Conservation (phyloP, 2,888 invertebrate species). For the Salticus scenicus region DNA sequence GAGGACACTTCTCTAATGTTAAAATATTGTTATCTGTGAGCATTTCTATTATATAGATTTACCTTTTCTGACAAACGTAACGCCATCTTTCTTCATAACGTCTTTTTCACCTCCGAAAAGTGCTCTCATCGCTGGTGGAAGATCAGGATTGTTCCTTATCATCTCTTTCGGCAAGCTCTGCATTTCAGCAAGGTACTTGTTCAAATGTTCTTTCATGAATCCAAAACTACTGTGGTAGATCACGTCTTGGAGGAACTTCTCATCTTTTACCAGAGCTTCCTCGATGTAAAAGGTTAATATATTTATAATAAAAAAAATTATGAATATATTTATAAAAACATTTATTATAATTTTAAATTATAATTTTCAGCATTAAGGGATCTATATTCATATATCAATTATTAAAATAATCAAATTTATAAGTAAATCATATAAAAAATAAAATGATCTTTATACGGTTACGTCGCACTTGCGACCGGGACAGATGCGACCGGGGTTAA, state of each 20-base stretch:
- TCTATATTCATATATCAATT: too few species aligned
- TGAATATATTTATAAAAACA: too few species aligned
- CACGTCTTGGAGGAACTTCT: not conserved
- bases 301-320: not conserved
- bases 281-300: not conserved
- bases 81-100: not conserved
- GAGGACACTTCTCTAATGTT: too few species aligned
- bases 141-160: slow-evolving; percentile 3
- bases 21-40: too few species aligned
- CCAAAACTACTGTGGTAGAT: slow-evolving; percentile 12
- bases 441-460: too few species aligned
- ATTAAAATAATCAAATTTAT: too few species aligned
- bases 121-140: not conserved
- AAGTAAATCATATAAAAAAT: too few species aligned
- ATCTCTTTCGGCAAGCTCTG: not conserved
- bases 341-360: too few species aligned
- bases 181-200: not conserved
- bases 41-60: not conserved
- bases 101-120: not conserved
- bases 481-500: too few species aligned
- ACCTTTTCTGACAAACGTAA: not conserved
- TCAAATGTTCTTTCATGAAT: slow-evolving; percentile 6
- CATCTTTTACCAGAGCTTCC: slow-evolving; percentile 3
- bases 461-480: too few species aligned
- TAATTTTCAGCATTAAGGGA: too few species aligned